phyloP scores from a whole-genome alignment of 2,888 invertebrate genomes.

The Seladonia tumulorum region DNA sequence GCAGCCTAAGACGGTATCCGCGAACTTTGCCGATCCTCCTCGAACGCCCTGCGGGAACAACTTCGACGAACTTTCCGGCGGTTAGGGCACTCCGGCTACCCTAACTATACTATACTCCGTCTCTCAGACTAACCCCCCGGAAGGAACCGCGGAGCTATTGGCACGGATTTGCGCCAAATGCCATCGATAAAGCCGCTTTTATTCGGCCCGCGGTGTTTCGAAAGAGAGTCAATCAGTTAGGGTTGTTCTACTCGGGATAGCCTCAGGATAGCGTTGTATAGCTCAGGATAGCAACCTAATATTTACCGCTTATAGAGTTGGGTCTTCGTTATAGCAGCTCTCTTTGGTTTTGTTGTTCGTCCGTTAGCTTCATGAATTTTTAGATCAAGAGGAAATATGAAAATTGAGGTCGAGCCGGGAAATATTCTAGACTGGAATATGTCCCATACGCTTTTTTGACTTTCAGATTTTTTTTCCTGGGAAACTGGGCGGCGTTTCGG shows the following conservation, averaged over 20 bases:
- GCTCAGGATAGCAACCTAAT: too few species aligned
- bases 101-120: too few species aligned
- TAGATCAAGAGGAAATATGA: neutral
- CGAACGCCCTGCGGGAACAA: neutral
- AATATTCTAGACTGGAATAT: neutral
- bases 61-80: neutral
- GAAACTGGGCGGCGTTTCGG: neutral
- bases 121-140: neutral
- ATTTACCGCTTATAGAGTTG: too few species aligned
- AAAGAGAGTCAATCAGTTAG: neutral
- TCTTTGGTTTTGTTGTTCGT: neutral
- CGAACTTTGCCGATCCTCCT: neutral
- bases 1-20: neutral
- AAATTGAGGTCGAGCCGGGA: neutral
- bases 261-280: neutral
- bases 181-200: neutral
- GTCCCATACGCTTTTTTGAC: neutral
- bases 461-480: neutral
- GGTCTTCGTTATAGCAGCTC: too few species aligned
- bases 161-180: neutral
- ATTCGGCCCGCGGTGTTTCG: neutral
- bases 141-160: neutral
- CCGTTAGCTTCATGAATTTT: neutral
- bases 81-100: neutral
- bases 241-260: neutral